Conservation (phyloP, 1,140 invertebrate species). For the Cherax destructor region DNA sequence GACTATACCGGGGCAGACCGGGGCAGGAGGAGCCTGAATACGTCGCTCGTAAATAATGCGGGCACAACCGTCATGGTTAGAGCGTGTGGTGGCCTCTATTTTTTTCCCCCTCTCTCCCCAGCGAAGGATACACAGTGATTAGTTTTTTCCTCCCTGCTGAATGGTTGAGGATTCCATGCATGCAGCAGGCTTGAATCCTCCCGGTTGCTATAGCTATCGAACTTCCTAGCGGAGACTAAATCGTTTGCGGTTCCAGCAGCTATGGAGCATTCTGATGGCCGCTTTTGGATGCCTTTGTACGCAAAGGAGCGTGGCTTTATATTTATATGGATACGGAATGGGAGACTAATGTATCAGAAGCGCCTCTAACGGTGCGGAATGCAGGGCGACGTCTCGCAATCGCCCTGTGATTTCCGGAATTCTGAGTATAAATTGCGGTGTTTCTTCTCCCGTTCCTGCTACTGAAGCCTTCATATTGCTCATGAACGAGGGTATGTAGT, state of each 20-base stretch:
- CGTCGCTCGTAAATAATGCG: slow-evolving; percentile 18
- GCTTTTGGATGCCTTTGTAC: slow-evolving; percentile 5
- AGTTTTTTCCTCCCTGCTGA: neutral
- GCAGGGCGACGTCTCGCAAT: neutral
- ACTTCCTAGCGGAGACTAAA: too few relatives aligned
- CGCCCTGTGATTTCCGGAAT: neutral
- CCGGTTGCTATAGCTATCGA: too few relatives aligned
- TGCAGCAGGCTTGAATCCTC: neutral
- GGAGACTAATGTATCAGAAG: neutral
- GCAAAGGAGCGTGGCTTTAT: slow-evolving; percentile 19
- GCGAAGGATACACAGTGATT: slow-evolving; percentile 17
- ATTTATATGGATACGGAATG: slow-evolving; percentile 19
- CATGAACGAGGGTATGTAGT: too few relatives aligned
- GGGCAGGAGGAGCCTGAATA: too few relatives aligned
- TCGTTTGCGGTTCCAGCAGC: too few relatives aligned
- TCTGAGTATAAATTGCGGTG: too few relatives aligned
- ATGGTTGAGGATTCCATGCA: slow-evolving; percentile 18
- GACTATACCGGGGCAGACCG: too few relatives aligned
- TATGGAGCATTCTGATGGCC: too few relatives aligned
- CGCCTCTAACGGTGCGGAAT: neutral
- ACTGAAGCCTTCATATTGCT: too few relatives aligned
- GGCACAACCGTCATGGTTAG: slow-evolving; percentile 25
- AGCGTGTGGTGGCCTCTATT: neutral
- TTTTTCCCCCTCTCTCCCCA: neutral
- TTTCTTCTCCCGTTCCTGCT: too few relatives aligned